Conservation (phyloP, 2,113 vertebrate species). For the Gallinago media region DNA sequence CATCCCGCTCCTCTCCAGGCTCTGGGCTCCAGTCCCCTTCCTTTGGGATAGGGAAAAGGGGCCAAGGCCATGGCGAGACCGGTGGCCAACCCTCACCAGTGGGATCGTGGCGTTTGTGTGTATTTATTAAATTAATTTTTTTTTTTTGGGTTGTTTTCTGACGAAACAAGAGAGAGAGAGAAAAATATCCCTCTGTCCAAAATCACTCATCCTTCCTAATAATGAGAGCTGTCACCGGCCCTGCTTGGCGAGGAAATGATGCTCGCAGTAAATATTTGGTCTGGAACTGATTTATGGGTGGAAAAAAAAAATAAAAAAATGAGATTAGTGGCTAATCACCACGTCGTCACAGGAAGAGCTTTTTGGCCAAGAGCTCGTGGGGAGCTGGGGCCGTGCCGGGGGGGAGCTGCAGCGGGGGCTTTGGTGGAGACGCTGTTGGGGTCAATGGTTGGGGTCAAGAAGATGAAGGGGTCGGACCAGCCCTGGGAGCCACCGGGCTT, state of each 20-base stretch:
- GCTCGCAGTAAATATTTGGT: conserved; percentile 78
- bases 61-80: not conserved
- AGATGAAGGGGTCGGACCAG: rapidly evolving
- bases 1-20: not conserved
- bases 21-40: rapidly evolving
- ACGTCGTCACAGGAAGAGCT: conserved; percentile 40
- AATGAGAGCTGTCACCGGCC: conserved; percentile 78
- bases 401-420: not conserved
- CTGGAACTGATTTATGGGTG: conserved; percentile 84
- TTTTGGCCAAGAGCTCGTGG: not conserved
- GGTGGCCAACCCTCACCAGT: not conserved
- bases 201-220: conserved; percentile 81
- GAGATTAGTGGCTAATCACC: conserved; percentile 75
- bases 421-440: rapidly evolving
- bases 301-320: conserved; percentile 41
- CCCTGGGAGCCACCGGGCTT: not conserved
- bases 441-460: not conserved
- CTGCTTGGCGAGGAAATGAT: conserved; percentile 79
- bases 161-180: conserved; percentile 3
- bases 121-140: not conserved
- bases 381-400: not conserved
- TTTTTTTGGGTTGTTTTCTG: not conserved
- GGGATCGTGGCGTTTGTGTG: not conserved
- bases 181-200: conserved; percentile 70
- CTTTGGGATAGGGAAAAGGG: not conserved